Base-by-base conservation (phyloP, 1,140 invertebrate species). In the Neodiprion virginianus region DNA sequence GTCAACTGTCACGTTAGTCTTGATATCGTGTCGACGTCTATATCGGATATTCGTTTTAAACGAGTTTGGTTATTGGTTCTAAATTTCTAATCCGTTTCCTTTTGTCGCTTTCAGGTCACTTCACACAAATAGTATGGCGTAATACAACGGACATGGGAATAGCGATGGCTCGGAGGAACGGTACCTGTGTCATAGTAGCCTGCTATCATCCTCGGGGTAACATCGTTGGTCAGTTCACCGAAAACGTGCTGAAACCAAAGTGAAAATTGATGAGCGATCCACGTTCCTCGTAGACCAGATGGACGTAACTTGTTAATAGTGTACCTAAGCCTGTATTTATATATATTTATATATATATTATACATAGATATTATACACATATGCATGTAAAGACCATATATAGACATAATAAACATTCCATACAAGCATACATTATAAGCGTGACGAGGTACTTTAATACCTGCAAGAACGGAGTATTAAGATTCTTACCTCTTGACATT, bases 121-220 rank as follows among this genome's bases (percentile, higher is more conserved):
- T 94, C 75, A 93, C 93, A 0, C 93, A 94, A 88, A 90, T 94
- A 2, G 87, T 96, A 3, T 96, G 95, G 95, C 94, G 92, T 81
- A 89, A 85, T 8, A 93, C 91, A 1, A 91, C 86, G 75, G 92
- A 95, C 82, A 86, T 96, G 76, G 95, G 95, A 1, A 91, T 96
- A 8, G 95, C 93, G 4, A 90, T 91, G 78, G 94, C 94, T n/a
- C 90, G 84, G 84, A 92, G 87, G 76, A 92, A 86, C 86, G 92
- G 89, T 4, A 89, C 87, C 11, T 89, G 90, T 67, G 89, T 91
- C 67, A 91, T 96, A 1, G 95, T 96, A 1, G 93, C 93, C 1
- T 95, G 95, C 85, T 96, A 96, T 77, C 90, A 92, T 86, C 95
- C 95, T n/a, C 90, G 94, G n/a, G 95, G 95, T 48, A 96, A 96